These are phyloP conservation scores for Corapipo altera DNA, from an alignment of 2,113 vertebrate genomes.

Conservation along the genomic window DNA sequence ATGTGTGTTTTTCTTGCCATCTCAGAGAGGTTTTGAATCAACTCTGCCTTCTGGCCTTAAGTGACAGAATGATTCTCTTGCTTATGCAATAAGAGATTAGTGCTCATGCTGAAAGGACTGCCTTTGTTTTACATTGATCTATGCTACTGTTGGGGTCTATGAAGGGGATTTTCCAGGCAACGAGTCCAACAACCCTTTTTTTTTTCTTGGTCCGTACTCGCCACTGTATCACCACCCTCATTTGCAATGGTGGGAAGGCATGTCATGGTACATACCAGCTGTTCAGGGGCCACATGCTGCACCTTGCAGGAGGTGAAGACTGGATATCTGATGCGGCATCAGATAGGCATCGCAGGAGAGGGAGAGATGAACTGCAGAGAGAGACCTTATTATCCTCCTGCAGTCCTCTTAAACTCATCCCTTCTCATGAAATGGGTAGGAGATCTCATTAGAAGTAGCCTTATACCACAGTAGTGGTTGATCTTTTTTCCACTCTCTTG, in stretches of 20 bases:
- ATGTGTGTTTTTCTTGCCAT: not conserved
- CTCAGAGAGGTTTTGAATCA: not conserved
- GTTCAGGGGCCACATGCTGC: not conserved
- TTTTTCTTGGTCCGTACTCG: not conserved
- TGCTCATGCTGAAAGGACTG: not conserved
- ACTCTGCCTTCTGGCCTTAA: not conserved
- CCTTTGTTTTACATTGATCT: not conserved
- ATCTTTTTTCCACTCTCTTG: not conserved
- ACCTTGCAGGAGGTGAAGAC: not conserved
- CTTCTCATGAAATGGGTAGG: not conserved
- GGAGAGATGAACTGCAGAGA: not conserved
- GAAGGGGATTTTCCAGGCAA: not conserved
- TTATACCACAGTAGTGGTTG: not conserved
- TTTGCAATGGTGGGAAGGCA: not conserved
- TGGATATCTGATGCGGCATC: not conserved
- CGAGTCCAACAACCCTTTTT: not conserved
- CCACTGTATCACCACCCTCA: fast-evolving
- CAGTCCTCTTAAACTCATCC: not conserved
- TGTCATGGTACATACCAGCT: not conserved
- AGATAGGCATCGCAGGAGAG: not conserved
- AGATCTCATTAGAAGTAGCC: not conserved
- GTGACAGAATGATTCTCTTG: not conserved
- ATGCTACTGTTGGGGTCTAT: not conserved
- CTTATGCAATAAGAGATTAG: not conserved
- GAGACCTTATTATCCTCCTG: not conserved